These are phyloP conservation scores for Rhegmatorhina hoffmannsi DNA, from an alignment of 2,113 vertebrate genomes.

Conservation along the genomic window DNA sequence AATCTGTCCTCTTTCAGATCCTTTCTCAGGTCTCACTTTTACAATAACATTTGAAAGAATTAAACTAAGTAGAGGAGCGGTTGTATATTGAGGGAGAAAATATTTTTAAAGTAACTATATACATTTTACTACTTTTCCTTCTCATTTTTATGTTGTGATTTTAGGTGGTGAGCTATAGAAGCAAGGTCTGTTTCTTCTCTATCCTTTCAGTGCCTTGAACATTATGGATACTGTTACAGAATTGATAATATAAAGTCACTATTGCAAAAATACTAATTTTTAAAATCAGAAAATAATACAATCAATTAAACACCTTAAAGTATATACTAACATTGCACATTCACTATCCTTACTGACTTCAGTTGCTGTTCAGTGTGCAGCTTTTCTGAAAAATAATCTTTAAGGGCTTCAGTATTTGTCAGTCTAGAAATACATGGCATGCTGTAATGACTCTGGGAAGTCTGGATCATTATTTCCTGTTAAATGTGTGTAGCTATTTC, in stretches of 20 bases:
- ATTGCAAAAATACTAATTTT: constrained; percentile 21
- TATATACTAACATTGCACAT: not conserved
- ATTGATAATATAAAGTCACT: constrained; percentile 11
- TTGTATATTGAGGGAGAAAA: constrained; percentile 60
- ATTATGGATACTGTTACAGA: constrained; percentile 24
- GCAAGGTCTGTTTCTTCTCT: constrained; percentile 53
- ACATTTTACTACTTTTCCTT: constrained; percentile 56
- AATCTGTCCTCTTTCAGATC: constrained; percentile 29
- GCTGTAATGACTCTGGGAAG: not conserved
- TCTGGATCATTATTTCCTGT: not conserved
- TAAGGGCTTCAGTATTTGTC: not conserved
- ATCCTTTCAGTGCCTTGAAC: constrained; percentile 40
- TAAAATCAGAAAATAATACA: not conserved
- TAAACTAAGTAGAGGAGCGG: constrained; percentile 39
- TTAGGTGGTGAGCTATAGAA: constrained; percentile 57
- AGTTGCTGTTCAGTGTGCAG: not conserved
- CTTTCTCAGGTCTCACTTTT: constrained; percentile 27
- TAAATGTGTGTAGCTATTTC: not conserved
- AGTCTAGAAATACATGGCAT: not conserved
- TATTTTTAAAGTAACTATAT: constrained; percentile 65
- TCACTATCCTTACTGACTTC: not conserved
- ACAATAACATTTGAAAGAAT: constrained; percentile 52
- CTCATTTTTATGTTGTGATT: constrained; percentile 61
- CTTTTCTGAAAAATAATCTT: not conserved
- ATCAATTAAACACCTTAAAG: not conserved